Evolutionary conservation across 2,797 vertebrate genomes (phyloP).

Genomic region (Esox masquinongy): DNA sequence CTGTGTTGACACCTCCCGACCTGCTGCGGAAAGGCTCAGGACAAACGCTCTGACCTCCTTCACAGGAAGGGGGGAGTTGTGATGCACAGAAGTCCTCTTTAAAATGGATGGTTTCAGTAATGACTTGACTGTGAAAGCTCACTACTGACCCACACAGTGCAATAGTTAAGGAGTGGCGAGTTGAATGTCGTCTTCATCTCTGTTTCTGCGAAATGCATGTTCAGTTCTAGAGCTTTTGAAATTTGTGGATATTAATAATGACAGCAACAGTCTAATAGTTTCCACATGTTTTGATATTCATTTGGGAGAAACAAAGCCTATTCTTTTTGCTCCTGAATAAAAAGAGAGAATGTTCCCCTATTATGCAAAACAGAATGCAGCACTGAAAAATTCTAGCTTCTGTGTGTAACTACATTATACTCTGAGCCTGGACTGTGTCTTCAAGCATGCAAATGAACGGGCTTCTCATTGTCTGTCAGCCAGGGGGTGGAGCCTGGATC

Average conservation of each 20-base stretch:
- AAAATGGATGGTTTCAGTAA: slow-evolving; percentile 62
- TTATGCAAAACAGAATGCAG: neutral
- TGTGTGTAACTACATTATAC: neutral
- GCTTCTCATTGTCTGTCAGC: slow-evolving; percentile 68
- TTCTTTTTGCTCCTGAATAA: no score
- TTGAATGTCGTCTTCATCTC: neutral
- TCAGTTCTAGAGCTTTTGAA: neutral
- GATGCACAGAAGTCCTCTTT: slow-evolving; percentile 56
- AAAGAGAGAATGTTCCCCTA: no score
- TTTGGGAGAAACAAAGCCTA: no score
- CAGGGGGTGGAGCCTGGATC: slow-evolving; percentile 52
- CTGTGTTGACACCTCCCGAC: slow-evolving; percentile 55
- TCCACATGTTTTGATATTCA: neutral
- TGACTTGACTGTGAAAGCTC: slow-evolving; percentile 62
- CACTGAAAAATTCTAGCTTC: no score
- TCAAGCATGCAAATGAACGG: slow-evolving; percentile 52
- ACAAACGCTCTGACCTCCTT: slow-evolving; percentile 61
- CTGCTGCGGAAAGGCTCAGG: slow-evolving; percentile 35
- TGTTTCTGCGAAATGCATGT: neutral
- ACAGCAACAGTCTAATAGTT: neutral
- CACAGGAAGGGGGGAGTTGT: slow-evolving; percentile 61
- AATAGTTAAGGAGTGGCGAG: slow-evolving; percentile 57
- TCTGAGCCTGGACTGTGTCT: slow-evolving; percentile 1
- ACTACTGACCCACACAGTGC: slow-evolving; percentile 47
- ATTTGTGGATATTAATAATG: neutral